Base-by-base conservation (phyloP, 1,140 invertebrate genomes). In the Ridgeia piscesae region DNA sequence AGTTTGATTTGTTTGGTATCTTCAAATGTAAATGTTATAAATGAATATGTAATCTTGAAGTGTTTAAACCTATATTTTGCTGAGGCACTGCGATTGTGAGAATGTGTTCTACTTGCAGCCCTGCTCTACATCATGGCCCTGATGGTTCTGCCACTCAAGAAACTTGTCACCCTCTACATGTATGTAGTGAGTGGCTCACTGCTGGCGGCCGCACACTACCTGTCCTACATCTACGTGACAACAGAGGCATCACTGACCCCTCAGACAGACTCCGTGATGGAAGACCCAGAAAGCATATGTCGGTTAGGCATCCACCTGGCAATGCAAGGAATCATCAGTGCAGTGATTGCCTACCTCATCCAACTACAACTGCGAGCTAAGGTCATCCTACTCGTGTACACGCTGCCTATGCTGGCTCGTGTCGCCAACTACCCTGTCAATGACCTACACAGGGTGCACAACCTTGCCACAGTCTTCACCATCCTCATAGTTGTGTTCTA, bases 91-190 rank as follows among this genome's bases (percentile, higher is more conserved):
- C 48, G n/a, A n/a, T n/a, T n/a, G n/a, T n/a, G 42, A 42, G 42
- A 42, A 2, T 77, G 4, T 77, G 58, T 77, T 93, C 92, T 88
- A 94, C 92, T 95, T 96, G 89, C 96, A 97, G 97, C 96, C 92
- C 94, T 97, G 34, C 92, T 96, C 42, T 95, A 97, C 93, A 96
- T 96, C 34, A 93, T 96, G 31, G 94, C 96, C 21, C 94, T 97
- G 34, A 95, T 97, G n/a, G 94, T 96, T 8, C 94, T 97, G 31
- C 96, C 97, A 8, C 93, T 97, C 31, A 94, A 95, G 90, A 95
- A 96, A 92, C 95, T 97, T 34, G 95, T 96, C 27, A 95, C 94
- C 27, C 94, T 97, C 42, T 97, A 97, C 94, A 96, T 96, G 94
- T 96, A 97, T 94, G 94, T 96, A 42, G 94, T 97, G 33, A 96